These are phyloP conservation scores for Alosa alosa DNA, from an alignment of 2,113 vertebrate genomes.

Conservation along the genomic window DNA sequence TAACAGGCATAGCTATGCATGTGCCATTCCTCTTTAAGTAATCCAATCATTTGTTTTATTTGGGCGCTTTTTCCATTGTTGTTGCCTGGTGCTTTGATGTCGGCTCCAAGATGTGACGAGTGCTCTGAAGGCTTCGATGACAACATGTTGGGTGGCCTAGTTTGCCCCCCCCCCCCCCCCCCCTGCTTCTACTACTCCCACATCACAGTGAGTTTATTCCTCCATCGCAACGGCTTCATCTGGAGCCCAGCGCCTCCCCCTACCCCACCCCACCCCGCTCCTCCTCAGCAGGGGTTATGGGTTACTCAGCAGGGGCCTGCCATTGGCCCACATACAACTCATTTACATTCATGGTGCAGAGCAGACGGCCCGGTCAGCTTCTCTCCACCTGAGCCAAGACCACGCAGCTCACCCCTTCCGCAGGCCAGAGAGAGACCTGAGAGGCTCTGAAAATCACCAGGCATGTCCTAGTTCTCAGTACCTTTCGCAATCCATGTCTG, in stretches of 20 bases:
- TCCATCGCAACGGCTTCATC: neutral
- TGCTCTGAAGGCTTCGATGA: neutral
- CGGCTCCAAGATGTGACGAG: neutral
- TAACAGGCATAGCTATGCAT: neutral
- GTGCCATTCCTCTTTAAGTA: neutral
- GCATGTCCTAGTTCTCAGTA: neutral
- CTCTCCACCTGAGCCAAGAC: neutral
- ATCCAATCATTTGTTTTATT: neutral
- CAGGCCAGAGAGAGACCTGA: neutral
- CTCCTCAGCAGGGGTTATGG: neutral
- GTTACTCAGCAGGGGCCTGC: neutral
- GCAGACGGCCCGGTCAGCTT: neutral
- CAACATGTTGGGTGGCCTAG: neutral
- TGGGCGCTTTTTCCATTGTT: neutral
- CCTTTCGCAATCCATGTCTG: neutral
- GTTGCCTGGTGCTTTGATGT: neutral
- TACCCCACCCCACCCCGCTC: neutral
- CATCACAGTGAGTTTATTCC: constrained; percentile 4
- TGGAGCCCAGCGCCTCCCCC: neutral
- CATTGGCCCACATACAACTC: neutral
- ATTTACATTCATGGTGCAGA: neutral
- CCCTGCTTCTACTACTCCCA: neutral
- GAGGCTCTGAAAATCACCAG: neutral
- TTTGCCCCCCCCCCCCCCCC: neutral
- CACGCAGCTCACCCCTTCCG: neutral